Evolutionary conservation across 1,140 invertebrate genomes (phyloP).

Genomic region (Penaeus vannamei): DNA sequence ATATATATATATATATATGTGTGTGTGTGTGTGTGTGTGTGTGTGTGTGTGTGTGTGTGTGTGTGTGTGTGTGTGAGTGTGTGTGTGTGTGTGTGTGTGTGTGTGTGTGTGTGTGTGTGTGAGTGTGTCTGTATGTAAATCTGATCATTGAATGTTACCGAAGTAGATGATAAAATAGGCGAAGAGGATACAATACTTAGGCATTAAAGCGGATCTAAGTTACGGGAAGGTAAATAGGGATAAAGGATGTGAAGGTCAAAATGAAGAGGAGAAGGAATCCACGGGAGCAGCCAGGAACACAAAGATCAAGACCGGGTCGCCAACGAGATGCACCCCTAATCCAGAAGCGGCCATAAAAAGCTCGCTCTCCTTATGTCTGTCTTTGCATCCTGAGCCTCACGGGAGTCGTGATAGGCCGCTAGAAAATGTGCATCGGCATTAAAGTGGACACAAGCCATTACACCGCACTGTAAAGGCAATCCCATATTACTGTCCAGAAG

Average conservation of each 20-base stretch:
- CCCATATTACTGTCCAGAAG: slow-evolving; percentile 58
- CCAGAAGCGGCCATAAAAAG: slow-evolving; percentile 51
- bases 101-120: no score
- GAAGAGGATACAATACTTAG: not conserved
- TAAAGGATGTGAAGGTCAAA: not conserved
- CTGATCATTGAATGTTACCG: no score
- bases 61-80: no score
- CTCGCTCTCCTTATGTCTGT: slow-evolving; percentile 53
- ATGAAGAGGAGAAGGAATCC: not conserved
- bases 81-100: no score
- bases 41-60: no score
- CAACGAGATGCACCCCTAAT: slow-evolving; percentile 54
- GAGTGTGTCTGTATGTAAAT: no score
- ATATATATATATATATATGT: no score
- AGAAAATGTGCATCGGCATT: slow-evolving; percentile 65
- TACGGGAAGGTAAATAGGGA: not conserved
- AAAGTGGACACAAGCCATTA: slow-evolving; percentile 65
- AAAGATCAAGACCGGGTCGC: not conserved
- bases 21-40: no score
- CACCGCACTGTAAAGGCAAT: slow-evolving; percentile 60
- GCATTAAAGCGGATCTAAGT: not conserved
- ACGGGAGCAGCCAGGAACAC: not conserved
- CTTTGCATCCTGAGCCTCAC: slow-evolving; percentile 53
- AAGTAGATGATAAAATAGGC: not conserved
- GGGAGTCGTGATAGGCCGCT: slow-evolving; percentile 57